Conservation (phyloP, 2,888 invertebrate species). For the Drosophila neonasuta region DNA sequence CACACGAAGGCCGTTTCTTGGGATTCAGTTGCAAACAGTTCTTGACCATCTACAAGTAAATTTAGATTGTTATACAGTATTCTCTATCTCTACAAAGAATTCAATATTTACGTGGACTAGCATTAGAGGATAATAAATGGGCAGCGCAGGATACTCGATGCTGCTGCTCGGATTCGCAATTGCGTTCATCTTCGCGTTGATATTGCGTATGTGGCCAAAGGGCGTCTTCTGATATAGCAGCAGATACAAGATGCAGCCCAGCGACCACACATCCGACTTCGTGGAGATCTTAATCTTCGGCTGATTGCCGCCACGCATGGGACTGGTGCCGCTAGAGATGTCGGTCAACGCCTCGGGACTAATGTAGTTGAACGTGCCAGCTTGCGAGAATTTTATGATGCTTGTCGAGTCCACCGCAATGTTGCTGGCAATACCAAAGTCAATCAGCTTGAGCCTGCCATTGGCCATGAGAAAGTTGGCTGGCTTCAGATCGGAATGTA, state of each 20-base stretch:
- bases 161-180: constrained; percentile 88
- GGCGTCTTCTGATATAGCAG: constrained; percentile 95
- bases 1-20: constrained; percentile 80
- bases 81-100: no score
- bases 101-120: constrained; percentile 76
- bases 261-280: constrained; percentile 98
- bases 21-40: constrained; percentile 81
- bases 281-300: constrained; percentile 88
- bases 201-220: constrained; percentile 90
- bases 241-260: constrained; percentile 97
- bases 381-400: constrained; percentile 90
- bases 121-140: constrained; percentile 83
- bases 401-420: constrained; percentile 94
- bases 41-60: constrained; percentile 76
- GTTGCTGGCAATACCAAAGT: constrained; percentile 97
- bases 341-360: constrained; percentile 95
- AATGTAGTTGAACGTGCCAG: constrained; percentile 97
- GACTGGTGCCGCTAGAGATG: constrained; percentile 83
- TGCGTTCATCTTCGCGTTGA: constrained; percentile 89
- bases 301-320: constrained; percentile 82
- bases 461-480: constrained; percentile 96
- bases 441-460: constrained; percentile 95
- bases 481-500: constrained; percentile 98
- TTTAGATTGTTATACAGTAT: no score
- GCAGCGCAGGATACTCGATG: constrained; percentile 88